These are phyloP conservation scores for Leptestheria dahalacensis DNA, from an alignment of 1,140 invertebrate species.

Conservation along the genomic window DNA sequence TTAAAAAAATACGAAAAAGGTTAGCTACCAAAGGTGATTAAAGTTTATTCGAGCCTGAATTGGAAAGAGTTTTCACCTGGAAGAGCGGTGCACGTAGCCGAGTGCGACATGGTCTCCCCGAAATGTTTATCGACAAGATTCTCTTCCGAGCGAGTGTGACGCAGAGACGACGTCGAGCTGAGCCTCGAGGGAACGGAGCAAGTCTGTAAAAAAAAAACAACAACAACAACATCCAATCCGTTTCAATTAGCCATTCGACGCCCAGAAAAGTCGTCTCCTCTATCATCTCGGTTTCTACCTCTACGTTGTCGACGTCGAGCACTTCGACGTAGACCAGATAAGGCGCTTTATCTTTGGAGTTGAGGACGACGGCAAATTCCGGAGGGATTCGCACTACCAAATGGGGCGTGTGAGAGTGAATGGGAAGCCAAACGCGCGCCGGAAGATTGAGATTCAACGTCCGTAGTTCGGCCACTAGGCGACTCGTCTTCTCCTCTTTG, in stretches of 20 bases:
- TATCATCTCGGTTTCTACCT: not conserved
- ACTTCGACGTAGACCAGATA: conserved; percentile 97
- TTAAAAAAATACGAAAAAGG: not conserved
- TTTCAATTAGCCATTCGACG: too few relatives aligned
- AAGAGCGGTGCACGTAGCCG: not conserved
- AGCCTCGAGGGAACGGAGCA: conserved; percentile 63
- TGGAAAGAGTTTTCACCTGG: conserved; percentile 16
- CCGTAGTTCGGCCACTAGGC: conserved; percentile 79
- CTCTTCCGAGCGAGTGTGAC: conserved; percentile 89
- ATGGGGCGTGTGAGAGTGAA: conserved; percentile 52
- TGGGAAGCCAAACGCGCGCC: conserved; percentile 90
- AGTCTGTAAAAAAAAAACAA: conserved; percentile 36
- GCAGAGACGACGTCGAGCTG: conserved; percentile 34
- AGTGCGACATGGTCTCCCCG: not conserved
- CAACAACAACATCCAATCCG: not conserved
- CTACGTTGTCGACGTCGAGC: conserved; percentile 67
- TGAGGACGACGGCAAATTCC: conserved; percentile 87
- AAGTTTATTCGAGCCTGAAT: conserved; percentile 16
- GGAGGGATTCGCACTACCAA: conserved; percentile 85
- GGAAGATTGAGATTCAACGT: conserved; percentile 92
- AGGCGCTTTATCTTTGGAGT: conserved; percentile 98
- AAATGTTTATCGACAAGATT: conserved; percentile 41
- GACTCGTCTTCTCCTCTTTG: conserved; percentile 84
- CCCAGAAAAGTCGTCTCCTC: too few relatives aligned
- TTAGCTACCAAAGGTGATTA: conserved; percentile 18